phyloP scores from a whole-genome alignment of 2,797 vertebrate species.

The Picus viridis region DNA sequence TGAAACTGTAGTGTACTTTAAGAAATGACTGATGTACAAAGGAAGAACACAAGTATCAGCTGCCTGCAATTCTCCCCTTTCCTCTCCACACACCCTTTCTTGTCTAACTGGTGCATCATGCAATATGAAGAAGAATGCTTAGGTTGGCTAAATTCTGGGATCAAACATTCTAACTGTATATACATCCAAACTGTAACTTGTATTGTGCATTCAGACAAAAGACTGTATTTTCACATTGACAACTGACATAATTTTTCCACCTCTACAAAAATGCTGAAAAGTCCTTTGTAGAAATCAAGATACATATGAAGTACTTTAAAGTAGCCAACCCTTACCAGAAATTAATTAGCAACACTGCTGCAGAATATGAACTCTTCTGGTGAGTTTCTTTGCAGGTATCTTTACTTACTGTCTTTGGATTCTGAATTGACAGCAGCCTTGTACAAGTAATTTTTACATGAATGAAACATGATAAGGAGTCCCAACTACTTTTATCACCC shows the following conservation, averaged over 20 bases:
- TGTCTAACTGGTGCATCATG: neutral
- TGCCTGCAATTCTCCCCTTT: neutral
- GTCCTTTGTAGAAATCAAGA: neutral
- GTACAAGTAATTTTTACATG: neutral
- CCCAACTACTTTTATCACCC: neutral
- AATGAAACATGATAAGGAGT: neutral
- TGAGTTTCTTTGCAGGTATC: neutral
- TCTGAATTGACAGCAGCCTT: neutral
- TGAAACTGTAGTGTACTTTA: neutral
- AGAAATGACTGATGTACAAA: neutral
- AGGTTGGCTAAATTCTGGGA: neutral
- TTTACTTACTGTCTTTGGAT: neutral
- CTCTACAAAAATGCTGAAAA: neutral
- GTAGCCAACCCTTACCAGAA: neutral
- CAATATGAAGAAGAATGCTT: neutral
- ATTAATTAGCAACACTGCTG: neutral
- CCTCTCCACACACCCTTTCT: neutral
- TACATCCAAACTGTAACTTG: neutral
- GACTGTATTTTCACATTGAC: neutral
- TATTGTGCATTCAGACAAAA: neutral
- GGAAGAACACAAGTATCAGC: neutral
- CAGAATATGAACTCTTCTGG: neutral
- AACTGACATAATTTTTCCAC: neutral
- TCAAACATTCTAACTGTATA: neutral
- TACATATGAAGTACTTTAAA: neutral